Base-by-base conservation (phyloP, 2,888 invertebrate species). In the Hofmannophila pseudospretella region DNA sequence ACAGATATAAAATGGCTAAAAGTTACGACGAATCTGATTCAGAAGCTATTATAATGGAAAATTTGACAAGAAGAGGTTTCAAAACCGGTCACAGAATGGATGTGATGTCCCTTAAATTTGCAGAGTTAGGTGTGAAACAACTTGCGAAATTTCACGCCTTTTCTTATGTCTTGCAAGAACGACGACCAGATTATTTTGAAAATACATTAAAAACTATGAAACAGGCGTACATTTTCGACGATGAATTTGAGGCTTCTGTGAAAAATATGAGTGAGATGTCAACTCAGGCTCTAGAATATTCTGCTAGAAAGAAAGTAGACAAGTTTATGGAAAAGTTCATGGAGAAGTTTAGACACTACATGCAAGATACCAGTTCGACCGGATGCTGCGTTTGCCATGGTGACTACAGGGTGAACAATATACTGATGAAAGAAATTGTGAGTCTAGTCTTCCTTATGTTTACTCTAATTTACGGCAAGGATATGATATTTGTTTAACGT, bases 381-480 rank as follows among this genome's bases (percentile, higher is more conserved):
- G 28, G 54, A 5, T 39, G 53, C 9, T 67, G 66, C 36, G 35
- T 78, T 3, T 65, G 68, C 29, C 79, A 80, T 43, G 77, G 76
- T 1, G 79, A 80, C 49, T 81, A 63, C 34, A 67, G 66, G 41
- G 51, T 63, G 10, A 72, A 66, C 37, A 80, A 81, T 47, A 57
- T 79, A 12, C 42, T 81, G 51, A 32, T 51, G 3, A 72, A 65
- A 46, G 57, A 66, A 44, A 32, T 23, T 11, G 79, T 80, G 56
- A 65, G 71, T 40, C 25, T 11, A 16, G n/a, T n/a, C n/a, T n/a
- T n/a, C n/a, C n/a, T n/a, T n/a, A n/a, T n/a, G n/a, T n/a, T n/a
- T n/a, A n/a, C n/a, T n/a, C n/a, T n/a, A n/a, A n/a, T n/a, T n/a
- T n/a, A n/a, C n/a, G n/a, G n/a, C n/a, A n/a, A n/a, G n/a, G n/a